These are phyloP conservation scores for Pseudoatta argentina DNA, from an alignment of 1,140 invertebrate genomes.

Conservation along the genomic window DNA sequence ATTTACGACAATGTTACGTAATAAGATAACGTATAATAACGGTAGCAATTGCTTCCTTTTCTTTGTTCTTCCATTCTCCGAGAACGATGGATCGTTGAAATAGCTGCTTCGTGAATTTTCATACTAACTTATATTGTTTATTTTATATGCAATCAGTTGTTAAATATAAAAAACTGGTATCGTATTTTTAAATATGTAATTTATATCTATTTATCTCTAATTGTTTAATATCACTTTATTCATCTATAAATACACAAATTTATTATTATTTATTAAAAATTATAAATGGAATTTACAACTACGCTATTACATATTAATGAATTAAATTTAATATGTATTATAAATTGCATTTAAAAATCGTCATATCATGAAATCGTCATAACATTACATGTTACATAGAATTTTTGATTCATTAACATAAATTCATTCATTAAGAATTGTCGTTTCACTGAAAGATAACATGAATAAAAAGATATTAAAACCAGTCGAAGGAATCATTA, in stretches of 20 bases:
- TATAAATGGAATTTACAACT: background rate
- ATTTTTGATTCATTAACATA: background rate
- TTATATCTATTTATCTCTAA: background rate
- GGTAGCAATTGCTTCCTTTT: slow-evolving; percentile 8
- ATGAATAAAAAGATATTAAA: background rate
- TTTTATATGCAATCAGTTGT: background rate
- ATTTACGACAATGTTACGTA: slow-evolving; percentile 28
- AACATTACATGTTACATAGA: background rate
- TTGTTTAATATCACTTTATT: background rate
- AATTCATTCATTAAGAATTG: background rate
- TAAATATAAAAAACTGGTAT: slow-evolving; percentile 1
- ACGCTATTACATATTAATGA: background rate
- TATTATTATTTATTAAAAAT: background rate
- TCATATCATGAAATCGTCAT: background rate
- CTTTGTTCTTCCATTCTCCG: slow-evolving; percentile 22
- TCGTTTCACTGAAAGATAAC: background rate
- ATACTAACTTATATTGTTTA: background rate
- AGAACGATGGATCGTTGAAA: background rate
- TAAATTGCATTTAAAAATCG: background rate
- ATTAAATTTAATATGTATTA: background rate
- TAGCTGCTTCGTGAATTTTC: background rate
- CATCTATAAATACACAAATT: background rate
- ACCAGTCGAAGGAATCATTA: background rate
- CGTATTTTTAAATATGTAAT: background rate
- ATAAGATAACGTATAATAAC: slow-evolving; percentile 44